Base-by-base conservation (phyloP, 2,888 invertebrate genomes). In the Brenthis daphne region DNA sequence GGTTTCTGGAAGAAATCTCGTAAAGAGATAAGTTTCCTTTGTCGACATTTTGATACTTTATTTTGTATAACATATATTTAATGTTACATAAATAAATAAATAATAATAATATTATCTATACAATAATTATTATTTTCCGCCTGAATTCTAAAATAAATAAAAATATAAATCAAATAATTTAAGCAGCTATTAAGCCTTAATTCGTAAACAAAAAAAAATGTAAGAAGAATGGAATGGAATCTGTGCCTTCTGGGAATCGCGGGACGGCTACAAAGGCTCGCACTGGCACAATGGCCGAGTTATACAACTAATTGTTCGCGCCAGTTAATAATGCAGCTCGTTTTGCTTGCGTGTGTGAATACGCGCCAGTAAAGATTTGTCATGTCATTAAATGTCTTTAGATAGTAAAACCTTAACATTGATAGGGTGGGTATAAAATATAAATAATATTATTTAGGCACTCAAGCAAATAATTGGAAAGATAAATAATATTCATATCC, bases 241-340 rank as follows among this genome's bases (percentile, higher is more conserved):
- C 81, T 77, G 81, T 82, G 81, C 87, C 89, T 91, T 91, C 91
- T 90, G 87, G 86, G 91, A 91, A 91, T 81, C 80, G 80, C 80
- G 79, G 78, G 79, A 77, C 79, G 77, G 82, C 83, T 75, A 74
- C 72, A 74, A 77, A 75, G 72, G 74, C 75, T 72, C 81, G 81
- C 83, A 79, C 81, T 85, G 83, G 86, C 87, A 89, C 88, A 87
- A 87, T 85, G 80, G 84, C 83, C 83, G 82, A 84, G 86, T 87
- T 88, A 87, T 85, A 88, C 88, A 89, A 88, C 86, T 89, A 90
- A 89, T 89, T 88, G 79, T 79, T 77, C 74, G 76, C 78, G 75
- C 74, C 83, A 83, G 84, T 85, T 89, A 88, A 89, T 90, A 88
- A 88, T 88, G 83, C 85, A 84, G 79, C 79, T 78, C 75, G 84